Base-by-base conservation (phyloP, 2,888 invertebrate genomes). In the Thelaira solivaga region DNA sequence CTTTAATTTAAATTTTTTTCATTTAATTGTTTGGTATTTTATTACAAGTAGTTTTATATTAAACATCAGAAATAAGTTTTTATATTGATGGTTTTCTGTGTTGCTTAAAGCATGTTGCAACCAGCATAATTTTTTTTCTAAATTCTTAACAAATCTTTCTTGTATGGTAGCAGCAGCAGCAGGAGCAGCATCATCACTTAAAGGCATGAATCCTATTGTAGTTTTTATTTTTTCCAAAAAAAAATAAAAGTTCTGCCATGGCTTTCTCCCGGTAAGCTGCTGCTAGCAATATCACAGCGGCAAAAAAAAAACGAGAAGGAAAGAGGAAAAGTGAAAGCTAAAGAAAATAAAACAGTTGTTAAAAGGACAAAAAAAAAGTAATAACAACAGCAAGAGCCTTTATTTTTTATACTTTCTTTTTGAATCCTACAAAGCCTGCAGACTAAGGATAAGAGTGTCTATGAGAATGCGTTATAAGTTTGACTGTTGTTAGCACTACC, bases 401-500 rank as follows among this genome's bases (percentile, higher is more conserved):
- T 36, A 36, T 26, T 29, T 49, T 39, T 43, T 7, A 16, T 49
- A 49, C 22, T 16, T 34, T 47, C 49, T 39, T 65, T 64, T 49
- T n/a, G 45, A 59, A 53, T 71, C 41, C 51, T 69, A 65, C 59
- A 78, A 78, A 74, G 74, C 69, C 74, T 78, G 74, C 47, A 71
- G 41, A 20, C 26, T 55, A 49, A 49, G 78, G 65, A 78, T 78
- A 78, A 78, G 64, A 74, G 36, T 49, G 49, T 39, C 29, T 41
- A 4, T 24, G 67, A 22, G 49, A 34, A 24, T 39, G 31, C 36
- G 34, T 26, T 51, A 53, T 68, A 69, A 73, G 73, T 53, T 69
- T 69, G 36, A 69, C 53, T 78, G 47, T 61, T 53, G 34, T 51
- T 57, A 51, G 29, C 65, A 65, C 51, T 18, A 36, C 22, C 43